These are phyloP conservation scores for Stratiomys singularior DNA, from an alignment of 2,888 invertebrate species.

Conservation along the genomic window DNA sequence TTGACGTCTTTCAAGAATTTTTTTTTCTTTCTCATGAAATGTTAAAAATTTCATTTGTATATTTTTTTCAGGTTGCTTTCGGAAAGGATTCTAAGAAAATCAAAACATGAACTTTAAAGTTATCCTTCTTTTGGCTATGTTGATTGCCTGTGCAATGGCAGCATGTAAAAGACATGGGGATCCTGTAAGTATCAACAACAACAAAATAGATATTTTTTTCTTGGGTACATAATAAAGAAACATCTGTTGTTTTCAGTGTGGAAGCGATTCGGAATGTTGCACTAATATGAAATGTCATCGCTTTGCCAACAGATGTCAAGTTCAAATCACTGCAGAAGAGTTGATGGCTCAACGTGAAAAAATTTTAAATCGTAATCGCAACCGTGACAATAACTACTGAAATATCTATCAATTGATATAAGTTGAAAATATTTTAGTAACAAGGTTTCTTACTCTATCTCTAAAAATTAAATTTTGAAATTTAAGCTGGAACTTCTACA, in stretches of 20 bases:
- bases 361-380: background rate
- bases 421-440: too few species aligned
- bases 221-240: background rate
- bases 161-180: constrained; percentile 27
- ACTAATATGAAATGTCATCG: constrained; percentile 13
- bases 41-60: too few species aligned
- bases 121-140: background rate
- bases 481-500: too few species aligned
- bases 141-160: constrained; percentile 7
- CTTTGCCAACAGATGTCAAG: constrained; percentile 24
- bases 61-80: too few species aligned
- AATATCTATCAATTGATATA: background rate
- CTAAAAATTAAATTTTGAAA: too few species aligned
- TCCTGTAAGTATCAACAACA: constrained; percentile 6
- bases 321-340: constrained; percentile 12
- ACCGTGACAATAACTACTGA: background rate
- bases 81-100: background rate
- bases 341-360: constrained; percentile 37
- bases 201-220: background rate
- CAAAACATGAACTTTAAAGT: constrained; percentile 26
- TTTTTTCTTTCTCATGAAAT: too few species aligned
- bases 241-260: constrained; percentile 5
- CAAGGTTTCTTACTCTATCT: too few species aligned
- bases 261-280: constrained; percentile 12
- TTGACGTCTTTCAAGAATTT: too few species aligned